phyloP scores from a whole-genome alignment of 2,113 vertebrate genomes.

The Edolisoma coerulescens region DNA sequence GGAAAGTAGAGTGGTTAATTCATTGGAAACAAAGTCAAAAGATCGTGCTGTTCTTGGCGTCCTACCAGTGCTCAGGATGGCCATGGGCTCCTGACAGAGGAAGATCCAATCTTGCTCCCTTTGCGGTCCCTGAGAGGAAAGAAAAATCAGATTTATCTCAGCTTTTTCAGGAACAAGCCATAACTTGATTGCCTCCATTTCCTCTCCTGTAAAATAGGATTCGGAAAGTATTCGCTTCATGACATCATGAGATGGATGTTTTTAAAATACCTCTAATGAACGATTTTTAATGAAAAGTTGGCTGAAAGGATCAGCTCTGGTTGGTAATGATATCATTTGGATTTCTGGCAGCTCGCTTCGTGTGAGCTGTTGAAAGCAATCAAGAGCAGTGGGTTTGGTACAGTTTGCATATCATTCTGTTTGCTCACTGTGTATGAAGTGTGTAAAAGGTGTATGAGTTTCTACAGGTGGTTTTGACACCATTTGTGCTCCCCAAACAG shows the following conservation, averaged over 20 bases:
- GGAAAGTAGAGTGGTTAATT: constrained; percentile 14
- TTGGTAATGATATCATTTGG: not conserved
- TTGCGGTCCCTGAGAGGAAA: not conserved
- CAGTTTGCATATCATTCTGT: not conserved
- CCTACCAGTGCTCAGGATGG: not conserved
- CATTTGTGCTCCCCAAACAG: accelerated
- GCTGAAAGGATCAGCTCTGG: not conserved
- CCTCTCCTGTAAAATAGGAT: constrained; percentile 7
- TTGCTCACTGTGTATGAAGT: accelerated
- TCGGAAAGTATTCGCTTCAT: constrained; percentile 21
- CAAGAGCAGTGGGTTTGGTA: not conserved
- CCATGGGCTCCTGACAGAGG: not conserved
- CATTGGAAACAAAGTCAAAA: constrained; percentile 2
- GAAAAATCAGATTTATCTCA: constrained; percentile 34
- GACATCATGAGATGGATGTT: constrained; percentile 5
- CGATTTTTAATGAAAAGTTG: constrained; percentile 37
- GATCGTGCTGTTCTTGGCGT: constrained; percentile 5
- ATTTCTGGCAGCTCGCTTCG: not conserved
- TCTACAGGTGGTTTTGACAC: not conserved
- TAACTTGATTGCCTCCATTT: constrained; percentile 32
- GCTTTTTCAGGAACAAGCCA: constrained; percentile 1
- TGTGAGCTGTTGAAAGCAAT: constrained; percentile 8
- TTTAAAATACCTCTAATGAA: not conserved
- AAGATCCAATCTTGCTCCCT: not conserved
- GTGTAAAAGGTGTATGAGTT: accelerated